Base-by-base conservation (phyloP, 2,888 invertebrate genomes). In the Lycia hirtaria region DNA sequence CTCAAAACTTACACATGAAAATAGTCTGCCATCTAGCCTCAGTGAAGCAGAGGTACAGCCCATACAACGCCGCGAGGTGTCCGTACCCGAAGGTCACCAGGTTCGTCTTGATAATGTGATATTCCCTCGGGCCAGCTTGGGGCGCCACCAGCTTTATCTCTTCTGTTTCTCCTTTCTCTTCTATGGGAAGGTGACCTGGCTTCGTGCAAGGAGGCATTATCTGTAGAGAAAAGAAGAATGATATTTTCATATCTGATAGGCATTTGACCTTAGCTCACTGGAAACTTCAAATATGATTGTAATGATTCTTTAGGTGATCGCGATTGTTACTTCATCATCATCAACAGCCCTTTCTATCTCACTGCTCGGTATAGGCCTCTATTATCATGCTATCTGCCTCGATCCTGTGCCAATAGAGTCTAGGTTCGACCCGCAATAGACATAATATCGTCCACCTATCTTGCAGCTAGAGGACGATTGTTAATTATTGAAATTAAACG, bases 31-130 rank as follows among this genome's bases (percentile, higher is more conserved):
- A 71, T 56, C 65, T 67, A 1, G 68, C 71, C 4, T 62, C 60
- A 3, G 66, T 68, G 17, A 62, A 64, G 14, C 65, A 61, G 5
- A 68, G 33, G 22, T 69, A 68, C 41, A 72, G 43, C 7, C 74
- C 78, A 56, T 76, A 76, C 41, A 71, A 58, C 30, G 68, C 73
- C n/a, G 68, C 62, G 9, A 69, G 6, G 40, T 71, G 67, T 26
- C 67, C 58, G 28, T 65, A 71, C 0, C 49, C 50, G 32, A 75
- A 75, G 0, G 66, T 67, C 3, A 72, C 0, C 3, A 78, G 26
- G 28, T 72, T 72, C 2, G 1, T 20, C 41, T 72, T 73, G 0
- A 73, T 51, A 6, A 73, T 56, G n/a, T 67, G 15, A 7, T 56
- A 69, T 12, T 67, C 56, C 17, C 72, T 57, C 0, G 61, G 45